These are phyloP conservation scores for Salmo trutta DNA, from an alignment of 2,797 vertebrate species.

Conservation along the genomic window DNA sequence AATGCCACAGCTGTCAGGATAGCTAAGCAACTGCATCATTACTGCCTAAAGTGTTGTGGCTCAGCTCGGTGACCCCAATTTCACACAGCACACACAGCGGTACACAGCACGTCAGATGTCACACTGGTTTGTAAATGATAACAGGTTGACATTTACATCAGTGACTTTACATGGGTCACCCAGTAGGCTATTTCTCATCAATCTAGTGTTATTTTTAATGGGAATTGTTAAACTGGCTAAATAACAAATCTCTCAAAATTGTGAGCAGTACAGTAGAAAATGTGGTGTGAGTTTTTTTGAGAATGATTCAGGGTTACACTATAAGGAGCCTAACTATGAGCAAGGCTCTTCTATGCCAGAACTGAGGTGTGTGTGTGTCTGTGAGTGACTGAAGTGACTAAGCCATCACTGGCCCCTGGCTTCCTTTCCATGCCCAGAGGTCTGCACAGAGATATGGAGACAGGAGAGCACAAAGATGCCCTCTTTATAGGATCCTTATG, in stretches of 20 bases:
- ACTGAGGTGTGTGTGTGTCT: background rate
- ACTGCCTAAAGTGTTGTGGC: conserved; percentile 4
- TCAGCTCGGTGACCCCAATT: conserved; percentile 21
- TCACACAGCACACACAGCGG: conserved; percentile 11
- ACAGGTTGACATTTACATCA: conserved; percentile 3
- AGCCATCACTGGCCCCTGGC: background rate
- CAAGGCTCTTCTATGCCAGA: background rate
- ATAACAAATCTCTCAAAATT: background rate
- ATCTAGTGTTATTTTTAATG: conserved; percentile 8
- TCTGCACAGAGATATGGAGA: background rate
- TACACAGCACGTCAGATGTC: conserved; percentile 22
- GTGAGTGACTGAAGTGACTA: conserved; percentile 16
- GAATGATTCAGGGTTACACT: background rate
- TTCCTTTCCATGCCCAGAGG: background rate
- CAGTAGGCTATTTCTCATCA: background rate
- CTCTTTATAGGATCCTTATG: conserved; percentile 16
- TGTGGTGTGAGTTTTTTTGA: background rate
- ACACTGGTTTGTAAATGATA: conserved; percentile 24
- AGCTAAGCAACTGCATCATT: conserved; percentile 14
- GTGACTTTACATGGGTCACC: conserved; percentile 12
- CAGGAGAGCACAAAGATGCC: background rate
- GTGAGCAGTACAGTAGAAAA: background rate
- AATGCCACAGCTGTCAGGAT: conserved; percentile 25
- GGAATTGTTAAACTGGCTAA: background rate
- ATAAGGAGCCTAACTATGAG: background rate